Evolutionary conservation across 1,140 invertebrate species (phyloP).

Genomic region (Trachelipus rathkii): DNA sequence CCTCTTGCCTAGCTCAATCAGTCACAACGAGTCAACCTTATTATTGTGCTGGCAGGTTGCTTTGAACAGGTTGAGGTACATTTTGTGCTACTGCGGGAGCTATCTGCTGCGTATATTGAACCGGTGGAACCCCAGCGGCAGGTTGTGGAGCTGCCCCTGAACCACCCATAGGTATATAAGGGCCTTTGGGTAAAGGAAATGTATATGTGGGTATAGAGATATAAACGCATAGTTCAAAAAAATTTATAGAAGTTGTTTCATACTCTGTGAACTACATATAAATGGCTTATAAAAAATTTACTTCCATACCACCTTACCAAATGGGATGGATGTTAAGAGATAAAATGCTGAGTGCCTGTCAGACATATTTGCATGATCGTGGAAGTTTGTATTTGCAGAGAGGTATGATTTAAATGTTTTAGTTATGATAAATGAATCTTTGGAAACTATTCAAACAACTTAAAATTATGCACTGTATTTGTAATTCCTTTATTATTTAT

Average conservation of each 20-base stretch:
- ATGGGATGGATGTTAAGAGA: not conserved
- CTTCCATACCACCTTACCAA: not conserved
- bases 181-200: conserved; percentile 11
- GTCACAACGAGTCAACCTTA: not conserved
- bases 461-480: too few species aligned
- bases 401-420: too few species aligned
- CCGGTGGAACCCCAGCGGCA: not conserved
- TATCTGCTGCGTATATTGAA: not conserved
- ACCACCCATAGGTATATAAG: not conserved
- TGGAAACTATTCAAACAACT: too few species aligned
- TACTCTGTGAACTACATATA: too few species aligned
- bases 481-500: too few species aligned
- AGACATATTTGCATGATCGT: too few species aligned
- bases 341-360: too few species aligned
- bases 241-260: too few species aligned
- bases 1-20: not conserved
- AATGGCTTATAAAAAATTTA: too few species aligned
- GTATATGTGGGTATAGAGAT: not conserved
- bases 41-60: not conserved
- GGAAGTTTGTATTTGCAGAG: too few species aligned
- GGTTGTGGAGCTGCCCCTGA: not conserved
- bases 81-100: not conserved
- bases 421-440: too few species aligned
- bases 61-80: not conserved
- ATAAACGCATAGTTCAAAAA: too few species aligned